Evolutionary conservation across 1,140 invertebrate species (phyloP).

Genomic region (Odontomachus brunneus): DNA sequence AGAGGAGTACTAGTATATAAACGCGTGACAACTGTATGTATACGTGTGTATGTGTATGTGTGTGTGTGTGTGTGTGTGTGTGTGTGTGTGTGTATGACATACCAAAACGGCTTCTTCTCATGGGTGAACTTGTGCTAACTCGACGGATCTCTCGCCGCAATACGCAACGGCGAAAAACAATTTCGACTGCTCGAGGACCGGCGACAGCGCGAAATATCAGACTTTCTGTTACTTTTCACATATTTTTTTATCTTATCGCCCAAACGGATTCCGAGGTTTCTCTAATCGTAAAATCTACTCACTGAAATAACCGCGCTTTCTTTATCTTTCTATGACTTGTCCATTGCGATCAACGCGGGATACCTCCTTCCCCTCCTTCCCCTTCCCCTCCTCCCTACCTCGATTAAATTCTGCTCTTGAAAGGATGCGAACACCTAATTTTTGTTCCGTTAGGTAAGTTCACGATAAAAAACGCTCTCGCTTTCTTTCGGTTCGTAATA

Average conservation of each 20-base stretch:
- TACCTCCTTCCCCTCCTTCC: not conserved
- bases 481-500: not conserved
- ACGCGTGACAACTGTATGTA: no score
- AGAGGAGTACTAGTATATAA: no score
- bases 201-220: slow-evolving; percentile 27
- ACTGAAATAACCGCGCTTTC: slow-evolving; percentile 41
- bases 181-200: slow-evolving; percentile 12
- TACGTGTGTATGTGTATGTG: no score
- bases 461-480: slow-evolving; percentile 22
- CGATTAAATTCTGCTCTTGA: slow-evolving; percentile 47
- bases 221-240: slow-evolving; percentile 43
- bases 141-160: not conserved
- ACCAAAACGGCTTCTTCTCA: no score
- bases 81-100: no score
- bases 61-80: no score
- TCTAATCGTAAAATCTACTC: slow-evolving; percentile 66
- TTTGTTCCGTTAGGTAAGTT: slow-evolving; percentile 22
- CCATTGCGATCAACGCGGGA: slow-evolving; percentile 17
- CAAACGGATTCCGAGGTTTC: slow-evolving; percentile 54
- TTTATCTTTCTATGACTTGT: slow-evolving; percentile 59
- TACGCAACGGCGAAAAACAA: slow-evolving; percentile 16
- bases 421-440: slow-evolving; percentile 37
- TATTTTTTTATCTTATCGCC: slow-evolving; percentile 75
- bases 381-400: no score
- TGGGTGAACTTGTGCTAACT: slow-evolving; percentile 1